These are phyloP conservation scores for Kuschelorhynchus macadamiae DNA, from an alignment of 2,888 invertebrate genomes.

Conservation along the genomic window DNA sequence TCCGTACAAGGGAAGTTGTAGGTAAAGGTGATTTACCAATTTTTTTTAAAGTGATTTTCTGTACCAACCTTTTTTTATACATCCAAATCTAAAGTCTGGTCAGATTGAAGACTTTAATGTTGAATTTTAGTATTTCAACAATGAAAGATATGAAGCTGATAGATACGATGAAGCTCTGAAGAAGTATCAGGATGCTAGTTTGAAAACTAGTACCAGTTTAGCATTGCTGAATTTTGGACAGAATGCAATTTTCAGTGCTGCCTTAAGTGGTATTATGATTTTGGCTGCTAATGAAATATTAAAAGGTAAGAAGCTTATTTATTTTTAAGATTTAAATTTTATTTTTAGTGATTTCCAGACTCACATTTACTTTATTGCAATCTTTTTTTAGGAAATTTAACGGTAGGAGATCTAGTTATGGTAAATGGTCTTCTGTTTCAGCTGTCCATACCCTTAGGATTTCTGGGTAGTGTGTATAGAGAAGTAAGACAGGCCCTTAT, in stretches of 20 bases:
- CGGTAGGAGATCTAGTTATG: slow-evolving; percentile 98
- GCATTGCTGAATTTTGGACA: slow-evolving; percentile 97
- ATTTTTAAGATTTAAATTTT: no score
- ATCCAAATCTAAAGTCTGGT: no score
- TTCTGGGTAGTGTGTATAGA: slow-evolving; percentile 97
- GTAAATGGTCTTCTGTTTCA: slow-evolving; percentile 98
- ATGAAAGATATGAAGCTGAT: slow-evolving; percentile 93
- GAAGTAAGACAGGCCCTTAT: slow-evolving; percentile 97
- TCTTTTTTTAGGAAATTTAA: slow-evolving; percentile 83
- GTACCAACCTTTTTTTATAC: no score
- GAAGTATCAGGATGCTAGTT: slow-evolving; percentile 91
- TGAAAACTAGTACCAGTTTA: slow-evolving; percentile 95
- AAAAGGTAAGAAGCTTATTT: slow-evolving; percentile 74
- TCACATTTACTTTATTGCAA: no score
- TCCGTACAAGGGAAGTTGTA: no score
- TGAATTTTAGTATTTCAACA: slow-evolving; percentile 91
- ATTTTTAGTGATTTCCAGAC: no score
- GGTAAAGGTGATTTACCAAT: no score
- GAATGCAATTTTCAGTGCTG: slow-evolving; percentile 95
- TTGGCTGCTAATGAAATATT: slow-evolving; percentile 91
- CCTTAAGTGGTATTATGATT: slow-evolving; percentile 94
- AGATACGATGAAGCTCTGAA: slow-evolving; percentile 89
- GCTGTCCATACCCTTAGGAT: slow-evolving; percentile 95
- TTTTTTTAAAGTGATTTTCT: no score
- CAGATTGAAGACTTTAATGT: no score